Base-by-base conservation (phyloP, 2,888 invertebrate genomes). In the Cheilosia scutellata region DNA sequence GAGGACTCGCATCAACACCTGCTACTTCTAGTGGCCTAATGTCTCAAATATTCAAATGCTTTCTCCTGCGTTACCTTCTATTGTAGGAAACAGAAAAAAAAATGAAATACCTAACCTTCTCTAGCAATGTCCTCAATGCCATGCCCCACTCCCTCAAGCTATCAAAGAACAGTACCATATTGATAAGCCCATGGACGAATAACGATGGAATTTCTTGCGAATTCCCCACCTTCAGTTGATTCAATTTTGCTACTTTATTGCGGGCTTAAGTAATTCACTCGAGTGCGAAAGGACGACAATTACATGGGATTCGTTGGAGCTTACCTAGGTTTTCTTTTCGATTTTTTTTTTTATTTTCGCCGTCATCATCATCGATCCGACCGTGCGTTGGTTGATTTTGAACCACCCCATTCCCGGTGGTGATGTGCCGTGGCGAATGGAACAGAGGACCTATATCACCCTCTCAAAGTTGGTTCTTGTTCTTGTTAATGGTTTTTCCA, bases 181-280 rank as follows among this genome's bases (percentile, higher is more conserved):
- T 80, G 84, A 84, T 76, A 84, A 80, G 71, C 76, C 76, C 75
- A 62, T 57, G 66, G 57, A 70, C 42, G 71, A 76, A 75, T 79
- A 84, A 80, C 80, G 58, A 66, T 47, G 76, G 55, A 33, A 51
- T 66, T 84, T 71, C 65, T 49, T 58, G 42, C 57, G 51, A 75
- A 79, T 84, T 86, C 65, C 84, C 65, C 84, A 80, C 75, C 84
- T 75, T 80, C 60, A 76, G 53, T 84, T 86, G 80, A 86, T 80
- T 86, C 80, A 86, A 86, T 86, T 86, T 84, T 75, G 83, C 74
- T 75, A 70, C 71, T 80, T 80, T 86, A 80, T 86, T 72, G 84
- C 55, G 76, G 66, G 76, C 80, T 86, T 80, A 86, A 86, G 80
- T 76, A 80, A 80, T 80, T 86, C 84, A 80, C 40, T 84, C 65